phyloP scores from a whole-genome alignment of 1,140 invertebrate genomes.

The Lamellibrachia luymesi region DNA sequence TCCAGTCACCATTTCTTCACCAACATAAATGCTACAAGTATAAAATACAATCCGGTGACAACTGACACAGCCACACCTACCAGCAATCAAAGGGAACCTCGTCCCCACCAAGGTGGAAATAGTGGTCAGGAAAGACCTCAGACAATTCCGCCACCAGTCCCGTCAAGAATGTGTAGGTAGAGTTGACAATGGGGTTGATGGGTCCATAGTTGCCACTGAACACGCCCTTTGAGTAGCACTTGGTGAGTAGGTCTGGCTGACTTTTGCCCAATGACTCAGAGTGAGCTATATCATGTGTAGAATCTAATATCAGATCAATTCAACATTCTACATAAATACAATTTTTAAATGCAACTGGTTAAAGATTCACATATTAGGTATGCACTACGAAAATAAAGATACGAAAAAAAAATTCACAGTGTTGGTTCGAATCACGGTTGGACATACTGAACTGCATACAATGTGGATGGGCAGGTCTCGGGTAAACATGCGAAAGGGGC shows the following conservation, averaged over 20 bases:
- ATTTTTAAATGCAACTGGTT: constrained; percentile 21
- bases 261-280: constrained; percentile 79
- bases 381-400: background rate
- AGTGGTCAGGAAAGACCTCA: constrained; percentile 53
- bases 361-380: no score
- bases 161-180: constrained; percentile 47
- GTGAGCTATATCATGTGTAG: constrained; percentile 65
- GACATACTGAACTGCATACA: background rate
- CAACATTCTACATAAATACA: no score
- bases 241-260: constrained; percentile 71
- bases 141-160: constrained; percentile 47
- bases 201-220: constrained; percentile 67
- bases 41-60: background rate
- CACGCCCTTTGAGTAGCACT: constrained; percentile 62
- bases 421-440: no score
- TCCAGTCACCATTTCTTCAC: no score
- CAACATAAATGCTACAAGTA: no score
- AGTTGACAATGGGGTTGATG: constrained; percentile 45
- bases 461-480: background rate
- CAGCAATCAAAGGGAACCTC: constrained; percentile 87
- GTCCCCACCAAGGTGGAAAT: constrained; percentile 73
- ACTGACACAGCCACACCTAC: constrained; percentile 57
- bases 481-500: no score
- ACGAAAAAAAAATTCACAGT: background rate
- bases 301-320: background rate